Evolutionary conservation across 2,888 invertebrate genomes (phyloP), one percentile per base, ranked within the genome.

Genomic region (Phalera bucephala): DNA sequence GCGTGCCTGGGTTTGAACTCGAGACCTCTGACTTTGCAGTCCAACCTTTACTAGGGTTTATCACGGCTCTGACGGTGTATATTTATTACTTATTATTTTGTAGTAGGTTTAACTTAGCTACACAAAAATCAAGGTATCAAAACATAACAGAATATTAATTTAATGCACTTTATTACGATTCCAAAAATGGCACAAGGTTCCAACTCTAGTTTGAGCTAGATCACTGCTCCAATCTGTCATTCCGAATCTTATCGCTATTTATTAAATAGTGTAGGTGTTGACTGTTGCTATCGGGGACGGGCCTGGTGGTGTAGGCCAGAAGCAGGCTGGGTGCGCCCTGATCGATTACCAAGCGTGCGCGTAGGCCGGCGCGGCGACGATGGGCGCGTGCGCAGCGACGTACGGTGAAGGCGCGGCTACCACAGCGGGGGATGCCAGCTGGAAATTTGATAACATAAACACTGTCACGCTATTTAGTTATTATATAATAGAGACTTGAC

Each of bases 351-450:
- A 88, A 40, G 67, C 86, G 50, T 86, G 85, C 39, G 71, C 85
- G 33, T 69, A 69, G 31, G 80, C 72, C 4, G 80, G 61, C 0
- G 82, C 83, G 9, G 81, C 80, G 1, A 74, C 63, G 47, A 70
- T 7, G 27, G 76, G 73, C 9, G 72, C 79, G 44, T 80, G 83
- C 1, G 81, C 81, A 28, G 77, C 79, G 1, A 79, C 81, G 9
- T 77, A 62, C 10, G 36, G 80, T 5, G 75, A 74, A 10, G 66
- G 80, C n/a, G 81, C 81, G 17, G 75, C 81, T 0, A 73, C 82
- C 1, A 81, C 69, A 13, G 69, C 74, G 7, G 88, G 87, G 13
- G 83, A 69, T 0, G 88, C 83, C 26, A 88, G 74, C 88, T 88
- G 63, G 7, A 5, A 8, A 17, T 17, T 32, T 26, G 1, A 10